A percentile compares a stretch with the other conserved stretches of the same genome.
These are phyloP conservation scores for Muscidifurax raptorellus DNA, from an alignment of 1,140 invertebrate genomes.

Conservation along the genomic window DNA sequence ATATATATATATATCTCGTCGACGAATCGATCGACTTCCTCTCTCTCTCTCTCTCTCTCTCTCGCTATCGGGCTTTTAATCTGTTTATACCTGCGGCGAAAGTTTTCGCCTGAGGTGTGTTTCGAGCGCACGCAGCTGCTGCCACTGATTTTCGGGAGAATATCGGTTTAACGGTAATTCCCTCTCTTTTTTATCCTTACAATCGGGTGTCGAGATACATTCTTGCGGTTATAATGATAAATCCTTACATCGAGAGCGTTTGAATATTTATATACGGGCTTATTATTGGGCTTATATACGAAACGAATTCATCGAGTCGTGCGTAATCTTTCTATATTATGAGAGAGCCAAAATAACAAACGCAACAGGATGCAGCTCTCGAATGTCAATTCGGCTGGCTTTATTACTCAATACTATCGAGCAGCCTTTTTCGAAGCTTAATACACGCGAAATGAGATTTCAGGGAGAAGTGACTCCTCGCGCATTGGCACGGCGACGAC, in stretches of 20 bases:
- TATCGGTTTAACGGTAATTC: background rate
- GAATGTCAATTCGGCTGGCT: too few relatives aligned
- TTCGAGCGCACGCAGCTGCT: background rate
- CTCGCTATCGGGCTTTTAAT: slow-evolving; percentile 21
- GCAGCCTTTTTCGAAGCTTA: too few relatives aligned
- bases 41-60: too few relatives aligned
- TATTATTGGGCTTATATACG: too few relatives aligned
- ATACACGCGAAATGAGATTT: too few relatives aligned
- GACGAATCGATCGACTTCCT: background rate
- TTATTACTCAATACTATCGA: too few relatives aligned
- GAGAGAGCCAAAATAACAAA: too few relatives aligned
- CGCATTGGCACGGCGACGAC: background rate
- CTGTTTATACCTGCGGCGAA: background rate
- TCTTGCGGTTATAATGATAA: background rate
- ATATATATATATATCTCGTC: background rate
- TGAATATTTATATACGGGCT: background rate
- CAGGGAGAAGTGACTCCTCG: too few relatives aligned
- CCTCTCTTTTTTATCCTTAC: background rate
- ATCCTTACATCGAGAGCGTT: background rate
- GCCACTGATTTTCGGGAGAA: background rate
- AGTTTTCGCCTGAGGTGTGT: background rate
- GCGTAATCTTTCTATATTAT: too few relatives aligned
- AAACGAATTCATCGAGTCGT: too few relatives aligned
- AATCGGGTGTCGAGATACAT: background rate
- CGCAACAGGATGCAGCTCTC: too few relatives aligned